Evolutionary conservation across 2,888 invertebrate species (phyloP).

Genomic region (Melinopterus prodromus): DNA sequence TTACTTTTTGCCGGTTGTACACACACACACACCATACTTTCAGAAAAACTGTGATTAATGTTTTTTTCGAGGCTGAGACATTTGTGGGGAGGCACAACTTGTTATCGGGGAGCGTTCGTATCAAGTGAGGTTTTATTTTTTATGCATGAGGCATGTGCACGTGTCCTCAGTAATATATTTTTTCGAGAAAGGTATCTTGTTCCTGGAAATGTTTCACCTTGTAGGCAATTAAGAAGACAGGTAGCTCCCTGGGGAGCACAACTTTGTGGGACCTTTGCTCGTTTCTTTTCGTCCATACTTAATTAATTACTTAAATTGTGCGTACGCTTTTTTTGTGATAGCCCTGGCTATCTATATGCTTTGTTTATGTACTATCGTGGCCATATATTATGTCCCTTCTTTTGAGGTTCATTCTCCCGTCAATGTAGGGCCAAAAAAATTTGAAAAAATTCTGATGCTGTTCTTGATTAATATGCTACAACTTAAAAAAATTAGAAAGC

Average conservation of each 20-base stretch:
- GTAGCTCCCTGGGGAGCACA: background rate
- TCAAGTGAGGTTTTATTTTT: background rate
- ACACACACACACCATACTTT: background rate
- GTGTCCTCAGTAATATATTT: background rate
- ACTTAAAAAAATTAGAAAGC: no score
- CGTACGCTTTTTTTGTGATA: background rate
- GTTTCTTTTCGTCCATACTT: background rate
- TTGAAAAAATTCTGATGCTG: no score
- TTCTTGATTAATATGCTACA: no score
- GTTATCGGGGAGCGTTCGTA: background rate
- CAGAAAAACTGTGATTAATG: background rate
- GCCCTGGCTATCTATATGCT: background rate
- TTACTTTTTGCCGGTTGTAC: background rate
- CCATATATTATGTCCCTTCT: no score
- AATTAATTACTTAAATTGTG: background rate
- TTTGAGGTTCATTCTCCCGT: no score
- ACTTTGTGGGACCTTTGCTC: background rate
- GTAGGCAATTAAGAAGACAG: background rate
- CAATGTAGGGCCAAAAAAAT: no score
- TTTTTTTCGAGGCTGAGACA: background rate
- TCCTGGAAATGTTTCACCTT: conserved; percentile 4
- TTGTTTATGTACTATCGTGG: background rate
- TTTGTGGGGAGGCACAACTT: background rate
- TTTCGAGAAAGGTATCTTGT: background rate
- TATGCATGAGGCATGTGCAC: background rate